Percentiles rank a stretch among this genome's conserved stretches.
Evolutionary conservation across 2,113 vertebrate species (phyloP).

Genomic region (Cebidichthys violaceus): DNA sequence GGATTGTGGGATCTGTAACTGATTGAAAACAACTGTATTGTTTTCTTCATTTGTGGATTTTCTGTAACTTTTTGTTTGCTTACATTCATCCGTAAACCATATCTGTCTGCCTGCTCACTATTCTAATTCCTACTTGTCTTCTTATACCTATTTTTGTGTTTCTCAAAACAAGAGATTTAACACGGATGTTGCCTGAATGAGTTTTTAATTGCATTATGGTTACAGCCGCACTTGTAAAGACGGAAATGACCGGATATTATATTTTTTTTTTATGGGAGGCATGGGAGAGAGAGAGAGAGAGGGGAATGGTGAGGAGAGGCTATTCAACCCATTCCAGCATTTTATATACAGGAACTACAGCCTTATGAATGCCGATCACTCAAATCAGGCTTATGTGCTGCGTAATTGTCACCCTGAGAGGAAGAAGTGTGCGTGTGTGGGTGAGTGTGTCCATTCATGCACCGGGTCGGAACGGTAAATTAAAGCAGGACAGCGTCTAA

Average conservation of each 20-base stretch:
- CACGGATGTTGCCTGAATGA: conserved; percentile 42
- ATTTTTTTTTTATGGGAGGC: conserved; percentile 45
- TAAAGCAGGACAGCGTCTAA: conserved; percentile 13
- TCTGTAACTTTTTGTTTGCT: not conserved
- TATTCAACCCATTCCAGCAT: conserved; percentile 41
- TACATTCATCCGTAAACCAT: not conserved
- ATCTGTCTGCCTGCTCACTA: not conserved
- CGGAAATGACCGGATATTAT: conserved; percentile 37
- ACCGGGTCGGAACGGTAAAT: conserved; percentile 45
- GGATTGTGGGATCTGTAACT: not conserved
- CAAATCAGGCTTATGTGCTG: conserved; percentile 40
- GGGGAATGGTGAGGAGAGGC: conserved; percentile 1
- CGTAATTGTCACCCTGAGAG: conserved; percentile 29
- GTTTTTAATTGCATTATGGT: conserved; percentile 75
- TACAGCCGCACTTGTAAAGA: conserved; percentile 57
- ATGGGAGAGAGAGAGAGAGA: not conserved
- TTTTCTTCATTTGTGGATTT: not conserved
- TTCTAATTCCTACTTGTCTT: not conserved
- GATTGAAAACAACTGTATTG: not conserved
- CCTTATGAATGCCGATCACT: conserved; percentile 30
- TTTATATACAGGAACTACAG: conserved; percentile 29
- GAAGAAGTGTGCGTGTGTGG: not conserved
- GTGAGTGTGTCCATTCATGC: conserved; percentile 6
- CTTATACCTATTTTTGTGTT: conserved; percentile 9
- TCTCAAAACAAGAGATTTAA: conserved; percentile 24